These are phyloP conservation scores for Pemphigus obesinymphae DNA, from an alignment of 1,140 invertebrate genomes.

Conservation along the genomic window DNA sequence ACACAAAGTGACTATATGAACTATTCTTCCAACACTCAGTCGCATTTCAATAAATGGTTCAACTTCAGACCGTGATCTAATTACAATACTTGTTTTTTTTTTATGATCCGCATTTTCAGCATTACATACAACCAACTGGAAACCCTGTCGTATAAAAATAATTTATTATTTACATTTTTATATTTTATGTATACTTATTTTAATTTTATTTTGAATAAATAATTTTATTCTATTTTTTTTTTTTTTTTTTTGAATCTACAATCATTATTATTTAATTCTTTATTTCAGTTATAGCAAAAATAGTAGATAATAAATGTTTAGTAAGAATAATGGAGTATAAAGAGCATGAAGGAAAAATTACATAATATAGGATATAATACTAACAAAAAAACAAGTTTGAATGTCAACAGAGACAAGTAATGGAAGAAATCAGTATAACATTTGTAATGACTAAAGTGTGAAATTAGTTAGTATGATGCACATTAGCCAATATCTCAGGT, in stretches of 20 bases:
- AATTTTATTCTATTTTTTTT: too few relatives aligned
- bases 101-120: neutral
- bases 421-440: too few relatives aligned
- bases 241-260: too few relatives aligned
- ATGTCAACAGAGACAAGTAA: too few relatives aligned
- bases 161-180: neutral
- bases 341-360: neutral
- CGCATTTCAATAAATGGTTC: slow-evolving; percentile 62
- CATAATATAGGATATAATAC: too few relatives aligned
- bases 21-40: slow-evolving; percentile 92
- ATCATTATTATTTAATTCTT: neutral
- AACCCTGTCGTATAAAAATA: slow-evolving; percentile 60
- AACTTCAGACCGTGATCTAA: slow-evolving; percentile 3
- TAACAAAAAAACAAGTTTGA: too few relatives aligned
- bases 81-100: slow-evolving; percentile 12
- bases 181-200: too few relatives aligned
- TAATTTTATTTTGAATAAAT: too few relatives aligned
- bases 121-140: slow-evolving; percentile 69
- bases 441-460: too few relatives aligned
- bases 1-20: slow-evolving; percentile 80
- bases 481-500: too few relatives aligned
- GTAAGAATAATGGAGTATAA: neutral
- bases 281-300: neutral
- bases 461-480: too few relatives aligned
- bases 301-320: neutral